Evolutionary conservation across 2,113 vertebrate species (phyloP).

Genomic region (Dicerorhinus sumatrensis): DNA sequence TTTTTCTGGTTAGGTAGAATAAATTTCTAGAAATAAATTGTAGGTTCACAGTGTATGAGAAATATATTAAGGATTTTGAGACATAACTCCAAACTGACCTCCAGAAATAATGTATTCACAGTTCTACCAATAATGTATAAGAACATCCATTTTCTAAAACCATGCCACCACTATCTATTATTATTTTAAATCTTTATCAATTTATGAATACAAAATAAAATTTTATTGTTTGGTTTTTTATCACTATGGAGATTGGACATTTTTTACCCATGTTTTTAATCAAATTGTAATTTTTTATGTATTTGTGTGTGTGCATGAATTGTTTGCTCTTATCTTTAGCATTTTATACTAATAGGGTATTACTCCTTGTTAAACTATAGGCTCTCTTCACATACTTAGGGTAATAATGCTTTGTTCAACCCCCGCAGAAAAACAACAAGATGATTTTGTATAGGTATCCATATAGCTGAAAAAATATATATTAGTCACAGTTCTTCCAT

Average conservation of each 20-base stretch:
- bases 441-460: not conserved
- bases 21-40: conserved; percentile 24
- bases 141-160: conserved; percentile 8
- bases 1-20: not conserved
- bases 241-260: not conserved
- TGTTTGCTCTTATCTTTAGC: not conserved
- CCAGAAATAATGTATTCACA: conserved; percentile 16
- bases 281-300: not conserved
- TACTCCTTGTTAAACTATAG: not conserved
- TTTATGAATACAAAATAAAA: not conserved
- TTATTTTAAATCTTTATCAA: not conserved
- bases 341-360: conserved; percentile 6
- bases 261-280: conserved; percentile 32
- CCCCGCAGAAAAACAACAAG: not conserved
- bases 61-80: not conserved
- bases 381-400: not conserved
- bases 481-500: not conserved
- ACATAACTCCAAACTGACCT: not conserved
- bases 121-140: not conserved
- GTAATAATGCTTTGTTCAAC: not conserved
- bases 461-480: not conserved
- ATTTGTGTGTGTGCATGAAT: not conserved
- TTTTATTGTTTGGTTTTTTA: conserved; percentile 12
- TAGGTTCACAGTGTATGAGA: not conserved
- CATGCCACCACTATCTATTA: not conserved